Conservation (phyloP, 2,113 vertebrate species). For the Sarotherodon lohbergeri region DNA sequence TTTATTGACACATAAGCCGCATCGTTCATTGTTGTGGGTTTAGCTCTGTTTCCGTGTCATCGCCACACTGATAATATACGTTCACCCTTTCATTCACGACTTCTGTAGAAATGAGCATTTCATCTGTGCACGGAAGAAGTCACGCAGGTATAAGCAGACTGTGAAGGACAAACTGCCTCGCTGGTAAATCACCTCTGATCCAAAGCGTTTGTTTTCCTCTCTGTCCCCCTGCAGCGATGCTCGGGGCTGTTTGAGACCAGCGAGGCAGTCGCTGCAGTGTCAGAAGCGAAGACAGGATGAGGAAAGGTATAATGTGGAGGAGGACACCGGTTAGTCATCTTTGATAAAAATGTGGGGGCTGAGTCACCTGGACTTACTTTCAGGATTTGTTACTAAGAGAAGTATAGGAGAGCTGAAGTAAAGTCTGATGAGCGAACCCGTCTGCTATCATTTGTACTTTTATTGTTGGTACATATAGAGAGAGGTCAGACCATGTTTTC, state of each 20-base stretch:
- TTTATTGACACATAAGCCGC: background rate
- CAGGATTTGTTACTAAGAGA: background rate
- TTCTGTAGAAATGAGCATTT: background rate
- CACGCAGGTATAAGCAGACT: background rate
- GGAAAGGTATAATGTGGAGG: slow-evolving; percentile 28
- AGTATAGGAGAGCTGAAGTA: background rate
- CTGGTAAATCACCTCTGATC: background rate
- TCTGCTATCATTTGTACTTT: background rate
- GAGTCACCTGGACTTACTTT: slow-evolving; percentile 15
- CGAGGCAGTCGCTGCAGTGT: background rate
- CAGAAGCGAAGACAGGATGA: background rate
- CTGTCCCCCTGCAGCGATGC: background rate
- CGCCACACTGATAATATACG: background rate
- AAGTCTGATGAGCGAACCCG: background rate
- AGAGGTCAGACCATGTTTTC: background rate
- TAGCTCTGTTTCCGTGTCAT: background rate
- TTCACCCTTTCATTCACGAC: background rate
- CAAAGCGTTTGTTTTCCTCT: background rate
- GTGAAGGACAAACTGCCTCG: background rate
- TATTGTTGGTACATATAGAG: background rate
- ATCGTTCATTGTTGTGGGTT: no score
- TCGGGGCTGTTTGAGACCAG: background rate
- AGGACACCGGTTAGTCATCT: slow-evolving; percentile 44
- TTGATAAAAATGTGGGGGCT: slow-evolving; percentile 26
- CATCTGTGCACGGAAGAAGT: background rate